Percentiles rank a stretch among this genome's conserved stretches.
Evolutionary conservation across 2,113 vertebrate species (phyloP).

Genomic region (Cyanoderma ruficeps): DNA sequence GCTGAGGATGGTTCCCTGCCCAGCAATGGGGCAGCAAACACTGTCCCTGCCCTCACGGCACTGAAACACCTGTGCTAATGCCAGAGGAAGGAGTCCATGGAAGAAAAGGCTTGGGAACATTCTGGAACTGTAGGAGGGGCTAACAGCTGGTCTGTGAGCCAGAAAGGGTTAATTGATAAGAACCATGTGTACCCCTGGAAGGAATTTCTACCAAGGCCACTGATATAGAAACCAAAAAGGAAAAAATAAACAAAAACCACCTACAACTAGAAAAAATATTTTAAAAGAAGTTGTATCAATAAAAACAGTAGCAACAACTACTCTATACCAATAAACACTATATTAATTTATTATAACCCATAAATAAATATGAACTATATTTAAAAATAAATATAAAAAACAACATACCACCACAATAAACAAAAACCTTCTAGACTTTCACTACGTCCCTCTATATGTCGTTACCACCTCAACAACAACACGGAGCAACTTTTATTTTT

Average conservation of each 20-base stretch:
- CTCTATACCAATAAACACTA: too few species aligned
- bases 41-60: neutral
- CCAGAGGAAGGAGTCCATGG: neutral
- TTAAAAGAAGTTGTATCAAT: neutral
- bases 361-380: neutral
- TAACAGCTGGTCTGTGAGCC: neutral
- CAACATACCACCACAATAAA: neutral
- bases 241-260: neutral
- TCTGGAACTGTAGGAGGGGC: neutral
- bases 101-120: neutral
- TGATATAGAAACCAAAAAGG: neutral
- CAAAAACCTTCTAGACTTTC: neutral
- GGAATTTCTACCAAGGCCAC: neutral
- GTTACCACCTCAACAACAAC: neutral
- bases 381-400: neutral
- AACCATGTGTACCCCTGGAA: neutral
- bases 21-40: neutral
- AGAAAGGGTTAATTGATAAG: neutral
- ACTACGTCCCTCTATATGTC: neutral
- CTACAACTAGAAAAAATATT: neutral
- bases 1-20: neutral
- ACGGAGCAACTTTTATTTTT: neutral
- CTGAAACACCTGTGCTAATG: neutral
- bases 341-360: neutral
- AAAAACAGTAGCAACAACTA: neutral